Evolutionary conservation across 2,113 vertebrate genomes (phyloP), one percentile per base, ranked within the genome.

Genomic region (Psammodynastes pulverulentus): DNA sequence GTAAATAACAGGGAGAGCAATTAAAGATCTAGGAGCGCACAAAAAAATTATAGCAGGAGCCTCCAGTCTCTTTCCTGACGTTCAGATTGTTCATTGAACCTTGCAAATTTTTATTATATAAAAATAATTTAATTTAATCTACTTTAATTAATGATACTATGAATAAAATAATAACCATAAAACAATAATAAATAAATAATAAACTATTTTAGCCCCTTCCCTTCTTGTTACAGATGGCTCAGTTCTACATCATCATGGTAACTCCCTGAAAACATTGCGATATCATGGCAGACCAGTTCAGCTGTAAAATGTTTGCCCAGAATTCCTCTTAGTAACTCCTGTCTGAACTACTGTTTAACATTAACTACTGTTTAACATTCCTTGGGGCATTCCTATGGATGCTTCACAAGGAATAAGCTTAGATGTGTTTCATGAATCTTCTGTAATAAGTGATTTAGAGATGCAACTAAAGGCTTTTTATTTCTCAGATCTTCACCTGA

Each of bases 311-410:
- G 4, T 62, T n/a, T 62, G 26, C 58, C 58, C 29, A 62, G 58
- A 62, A 62, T 62, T 62, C 56, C 24, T 58, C 95, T 89, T 89
- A 48, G 90, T 93, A 94, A 94, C 93, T 95, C 93, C 94, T 49
- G 7, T 46, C 39, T 43, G 95, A 89, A 1, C 39, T 86, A 92
- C 34, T 58, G 88, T 93, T 53, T 95, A 95, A 91, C 72, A 91
- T 93, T 62, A n/a, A 62, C 58, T n/a, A n/a, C n/a, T n/a, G n/a
- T n/a, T n/a, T n/a, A n/a, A n/a, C n/a, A 62, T 62, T 62, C 58
- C 58, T 62, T n/a, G n/a, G 58, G 1, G 58, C 26, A 62, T 62
- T 62, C 58, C 58, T 62, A 4, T 62, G 26, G 10, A 29, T n/a
- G 26, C 56, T 58, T 58, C 54, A 56, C 54, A 56, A 56, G 58